These are phyloP conservation scores for Polyommatus icarus DNA, from an alignment of 2,888 invertebrate genomes.

Conservation along the genomic window DNA sequence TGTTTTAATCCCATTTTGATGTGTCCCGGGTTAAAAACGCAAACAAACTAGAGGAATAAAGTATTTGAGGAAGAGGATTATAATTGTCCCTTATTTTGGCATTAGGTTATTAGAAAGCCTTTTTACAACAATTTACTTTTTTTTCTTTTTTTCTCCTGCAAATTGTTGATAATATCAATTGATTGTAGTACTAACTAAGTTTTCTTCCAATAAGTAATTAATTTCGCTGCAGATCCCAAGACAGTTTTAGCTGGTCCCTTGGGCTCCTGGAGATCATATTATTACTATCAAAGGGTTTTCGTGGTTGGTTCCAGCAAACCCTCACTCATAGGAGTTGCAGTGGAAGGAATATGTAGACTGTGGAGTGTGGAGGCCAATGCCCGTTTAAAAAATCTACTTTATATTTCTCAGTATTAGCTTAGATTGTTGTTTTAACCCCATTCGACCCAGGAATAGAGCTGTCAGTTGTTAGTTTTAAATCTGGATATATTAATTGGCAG, in stretches of 20 bases:
- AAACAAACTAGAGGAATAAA: not conserved
- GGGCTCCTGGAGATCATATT: too few species aligned
- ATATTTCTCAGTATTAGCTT: not conserved
- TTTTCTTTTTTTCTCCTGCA: not conserved
- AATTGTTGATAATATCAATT: too few species aligned
- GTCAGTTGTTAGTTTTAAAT: slow-evolving; percentile 14
- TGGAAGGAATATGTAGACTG: too few species aligned
- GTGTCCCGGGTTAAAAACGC: not conserved
- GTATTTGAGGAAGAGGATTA: not conserved
- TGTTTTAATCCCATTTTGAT: not conserved
- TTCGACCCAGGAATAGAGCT: not conserved
- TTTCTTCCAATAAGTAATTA: too few species aligned
- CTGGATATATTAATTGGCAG: slow-evolving; percentile 4
- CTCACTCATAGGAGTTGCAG: too few species aligned
- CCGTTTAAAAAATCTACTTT: not conserved
- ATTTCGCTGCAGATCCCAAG: too few species aligned
- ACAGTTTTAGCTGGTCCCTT: too few species aligned
- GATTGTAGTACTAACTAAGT: too few species aligned
- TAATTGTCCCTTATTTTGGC: not conserved
- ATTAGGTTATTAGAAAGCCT: not conserved
- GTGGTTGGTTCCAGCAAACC: too few species aligned
- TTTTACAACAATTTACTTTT: not conserved
- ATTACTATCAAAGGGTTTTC: too few species aligned
- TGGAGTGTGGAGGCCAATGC: too few species aligned
- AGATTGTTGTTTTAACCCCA: not conserved